Percentiles rank a stretch among this genome's conserved stretches.
These are phyloP conservation scores for Drosophila siamana DNA, from an alignment of 2,888 invertebrate species.

Conservation along the genomic window DNA sequence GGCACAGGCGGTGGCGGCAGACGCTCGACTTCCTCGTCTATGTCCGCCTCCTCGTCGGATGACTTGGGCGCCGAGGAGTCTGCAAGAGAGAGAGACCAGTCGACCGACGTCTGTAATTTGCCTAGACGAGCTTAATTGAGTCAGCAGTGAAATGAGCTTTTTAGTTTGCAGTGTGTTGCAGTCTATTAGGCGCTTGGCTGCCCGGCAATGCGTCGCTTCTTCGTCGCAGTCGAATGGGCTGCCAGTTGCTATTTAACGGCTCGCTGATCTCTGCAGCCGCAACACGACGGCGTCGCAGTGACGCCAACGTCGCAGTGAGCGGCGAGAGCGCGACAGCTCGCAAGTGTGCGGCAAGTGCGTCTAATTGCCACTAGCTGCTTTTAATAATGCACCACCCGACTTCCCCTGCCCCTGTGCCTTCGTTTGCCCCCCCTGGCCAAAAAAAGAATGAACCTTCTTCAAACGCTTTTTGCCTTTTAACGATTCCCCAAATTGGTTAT, in stretches of 20 bases:
- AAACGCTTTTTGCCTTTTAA: neutral
- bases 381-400: neutral
- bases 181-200: conserved; percentile 79
- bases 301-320: neutral
- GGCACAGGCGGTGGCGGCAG: conserved; percentile 1
- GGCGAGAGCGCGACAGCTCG: neutral
- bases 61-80: conserved; percentile 87
- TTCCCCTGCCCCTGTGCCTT: too few relatives aligned
- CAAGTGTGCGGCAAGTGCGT: conserved; percentile 42
- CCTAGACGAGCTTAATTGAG: conserved; percentile 16
- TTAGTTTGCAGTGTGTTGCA: conserved; percentile 45
- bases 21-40: conserved; percentile 67
- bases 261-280: conserved; percentile 63
- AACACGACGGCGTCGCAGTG: conserved; percentile 14
- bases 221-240: conserved; percentile 42
- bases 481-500: neutral
- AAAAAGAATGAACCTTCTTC: neutral
- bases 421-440: neutral
- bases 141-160: conserved; percentile 7
- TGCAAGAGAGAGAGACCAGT: conserved; percentile 17
- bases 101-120: too few relatives aligned
- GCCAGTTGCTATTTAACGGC: conserved; percentile 75
- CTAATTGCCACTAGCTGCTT: conserved; percentile 45
- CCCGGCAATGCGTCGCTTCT: conserved; percentile 21
- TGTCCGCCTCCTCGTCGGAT: conserved; percentile 87